Evolutionary conservation across 2,888 invertebrate genomes (phyloP).

Genomic region (Nephrotoma appendiculata): DNA sequence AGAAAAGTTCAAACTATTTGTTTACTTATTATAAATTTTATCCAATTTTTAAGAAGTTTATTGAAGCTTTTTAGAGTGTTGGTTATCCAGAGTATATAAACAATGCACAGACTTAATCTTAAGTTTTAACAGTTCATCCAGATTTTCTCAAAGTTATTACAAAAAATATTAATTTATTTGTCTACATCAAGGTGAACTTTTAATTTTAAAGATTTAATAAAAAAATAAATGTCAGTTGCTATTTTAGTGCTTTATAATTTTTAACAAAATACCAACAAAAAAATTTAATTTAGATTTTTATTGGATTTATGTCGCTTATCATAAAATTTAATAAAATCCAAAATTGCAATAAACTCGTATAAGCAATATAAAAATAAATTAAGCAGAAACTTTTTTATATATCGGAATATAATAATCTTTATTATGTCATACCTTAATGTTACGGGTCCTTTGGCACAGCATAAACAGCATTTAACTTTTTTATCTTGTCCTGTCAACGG

Average conservation of each 20-base stretch:
- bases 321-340: neutral
- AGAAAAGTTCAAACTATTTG: no score
- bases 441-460: conserved; percentile 5
- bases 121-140: neutral
- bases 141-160: neutral
- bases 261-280: neutral
- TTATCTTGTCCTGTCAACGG: conserved; percentile 5
- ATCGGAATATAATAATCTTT: neutral
- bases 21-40: no score
- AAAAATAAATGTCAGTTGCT: neutral
- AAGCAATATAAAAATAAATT: neutral
- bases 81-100: no score
- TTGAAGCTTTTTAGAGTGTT: no score
- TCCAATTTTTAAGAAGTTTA: no score
- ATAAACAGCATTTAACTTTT: conserved; percentile 6
- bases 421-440: neutral
- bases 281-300: neutral
- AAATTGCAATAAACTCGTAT: neutral
- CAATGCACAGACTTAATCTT: no score
- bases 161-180: neutral
- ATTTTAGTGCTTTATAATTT: neutral
- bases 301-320: neutral
- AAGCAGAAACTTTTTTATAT: neutral
- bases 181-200: no score
- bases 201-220: neutral